These are phyloP conservation scores for Labeo calbasu DNA, from an alignment of 2,797 vertebrate genomes.

Conservation along the genomic window DNA sequence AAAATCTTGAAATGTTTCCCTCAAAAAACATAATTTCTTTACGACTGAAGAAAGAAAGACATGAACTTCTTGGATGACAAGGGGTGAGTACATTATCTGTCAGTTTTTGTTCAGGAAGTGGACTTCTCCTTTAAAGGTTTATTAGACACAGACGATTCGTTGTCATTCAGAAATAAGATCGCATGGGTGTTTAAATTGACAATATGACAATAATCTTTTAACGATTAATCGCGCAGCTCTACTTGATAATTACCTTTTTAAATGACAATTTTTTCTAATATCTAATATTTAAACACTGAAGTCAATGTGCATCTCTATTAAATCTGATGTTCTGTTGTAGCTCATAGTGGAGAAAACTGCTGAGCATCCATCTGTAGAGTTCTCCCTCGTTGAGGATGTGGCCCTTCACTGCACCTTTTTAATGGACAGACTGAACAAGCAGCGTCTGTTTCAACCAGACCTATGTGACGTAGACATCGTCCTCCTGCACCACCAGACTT, in stretches of 20 bases:
- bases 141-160: too few species aligned
- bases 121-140: too few species aligned
- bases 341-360: conserved; percentile 99
- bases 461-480: conserved; percentile 98
- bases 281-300: neutral
- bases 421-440: conserved; percentile 98
- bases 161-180: too few species aligned
- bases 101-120: too few species aligned
- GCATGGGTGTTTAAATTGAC: too few species aligned
- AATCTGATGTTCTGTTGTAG: conserved; percentile 68
- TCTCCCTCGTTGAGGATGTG: conserved; percentile 98
- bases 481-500: conserved; percentile 92
- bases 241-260: neutral
- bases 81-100: too few species aligned
- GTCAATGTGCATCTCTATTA: neutral
- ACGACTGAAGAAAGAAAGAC: too few species aligned
- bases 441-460: conserved; percentile 97
- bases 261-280: neutral
- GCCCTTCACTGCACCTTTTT: conserved; percentile 96
- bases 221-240: too few species aligned
- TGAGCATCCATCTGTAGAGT: conserved; percentile 94
- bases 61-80: too few species aligned
- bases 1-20: too few species aligned
- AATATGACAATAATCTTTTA: too few species aligned
- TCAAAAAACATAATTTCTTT: too few species aligned